These are phyloP conservation scores for Mixornis gularis DNA, from an alignment of 2,113 vertebrate genomes.

Conservation along the genomic window DNA sequence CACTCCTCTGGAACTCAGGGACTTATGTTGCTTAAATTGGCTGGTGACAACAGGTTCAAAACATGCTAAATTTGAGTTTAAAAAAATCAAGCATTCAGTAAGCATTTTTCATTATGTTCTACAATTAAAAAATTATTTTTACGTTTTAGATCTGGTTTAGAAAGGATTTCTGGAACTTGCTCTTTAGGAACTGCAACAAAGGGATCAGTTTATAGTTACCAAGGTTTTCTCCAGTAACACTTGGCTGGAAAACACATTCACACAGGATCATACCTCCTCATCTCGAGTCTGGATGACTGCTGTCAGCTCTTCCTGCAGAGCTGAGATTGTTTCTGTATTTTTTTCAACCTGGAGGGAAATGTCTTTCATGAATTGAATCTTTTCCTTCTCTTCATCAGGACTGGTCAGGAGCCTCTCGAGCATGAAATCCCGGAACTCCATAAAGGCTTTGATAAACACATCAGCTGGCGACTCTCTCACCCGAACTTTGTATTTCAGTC, in stretches of 20 bases:
- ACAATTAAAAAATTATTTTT: not conserved
- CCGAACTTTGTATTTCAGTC: constrained; percentile 2
- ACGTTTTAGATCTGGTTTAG: not conserved
- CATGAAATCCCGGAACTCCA: constrained; percentile 68
- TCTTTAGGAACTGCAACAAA: not conserved
- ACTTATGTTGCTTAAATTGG: not conserved
- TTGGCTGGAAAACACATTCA: not conserved
- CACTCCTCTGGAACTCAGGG: not conserved
- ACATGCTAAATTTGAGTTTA: not conserved
- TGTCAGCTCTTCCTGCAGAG: constrained; percentile 58
- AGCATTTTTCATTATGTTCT: not conserved
- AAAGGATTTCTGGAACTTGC: not conserved
- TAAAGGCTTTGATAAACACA: constrained; percentile 64
- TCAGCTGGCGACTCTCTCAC: not conserved
- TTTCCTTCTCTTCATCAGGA: constrained; percentile 66
- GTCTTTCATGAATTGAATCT: constrained; percentile 34
- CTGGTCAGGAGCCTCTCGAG: constrained; percentile 73
- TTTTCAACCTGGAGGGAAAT: constrained; percentile 7
- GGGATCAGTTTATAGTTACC: fast-evolving
- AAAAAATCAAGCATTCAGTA: not conserved
- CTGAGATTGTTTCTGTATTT: constrained; percentile 31
- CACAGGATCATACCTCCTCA: constrained; percentile 66
- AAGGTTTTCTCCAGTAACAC: not conserved
- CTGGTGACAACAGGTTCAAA: not conserved
- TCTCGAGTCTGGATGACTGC: constrained; percentile 44